Base-by-base conservation (phyloP, 2,888 invertebrate genomes). In the Ormyrus rosae region DNA sequence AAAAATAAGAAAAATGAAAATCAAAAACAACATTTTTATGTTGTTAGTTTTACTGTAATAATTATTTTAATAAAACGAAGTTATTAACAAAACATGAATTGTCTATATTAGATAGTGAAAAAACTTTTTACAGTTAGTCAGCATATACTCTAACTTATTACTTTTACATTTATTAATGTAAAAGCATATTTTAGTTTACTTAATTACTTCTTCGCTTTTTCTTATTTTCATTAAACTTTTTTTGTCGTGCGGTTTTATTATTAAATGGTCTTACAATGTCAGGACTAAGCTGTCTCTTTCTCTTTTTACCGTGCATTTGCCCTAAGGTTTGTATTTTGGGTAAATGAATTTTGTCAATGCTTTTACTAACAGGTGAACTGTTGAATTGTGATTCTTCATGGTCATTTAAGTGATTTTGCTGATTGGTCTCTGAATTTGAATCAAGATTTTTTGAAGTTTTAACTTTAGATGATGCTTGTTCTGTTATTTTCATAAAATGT, bases 271-370 rank as follows among this genome's bases (percentile, higher is more conserved):
- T 6, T 19, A 63, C 13, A 6, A 50, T 55, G 51, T 77, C 76
- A 19, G 73, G 63, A 65, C 70, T 75, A 63, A 82, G 82, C 61
- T 85, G 80, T 53, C 83, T 81, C 68, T 87, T 89, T 19, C 87
- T 82, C 71, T 89, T 89, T 60, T 84, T 86, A 0, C 84, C 84
- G 0, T 82, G 84, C 85, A 87, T 86, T 76, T 86, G 83, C n/a
- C 83, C 81, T 13, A 89, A 74, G 2, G 85, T 74, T 48, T 69
- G 68, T 4, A 19, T 19, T 9, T n/a, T 48, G 6, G 63, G 8
- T 51, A 45, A 51, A 48, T 50, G 34, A 48, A 64, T 50, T 50
- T 6, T 60, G n/a, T 71, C 56, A 11, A 65, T 19, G 19, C 19
- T 19, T 19, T 19, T 19, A 19, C 19, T 19, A 19, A 19, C 19